Base-by-base conservation (phyloP, 2,888 invertebrate species). In the Chloroclysta siterata region DNA sequence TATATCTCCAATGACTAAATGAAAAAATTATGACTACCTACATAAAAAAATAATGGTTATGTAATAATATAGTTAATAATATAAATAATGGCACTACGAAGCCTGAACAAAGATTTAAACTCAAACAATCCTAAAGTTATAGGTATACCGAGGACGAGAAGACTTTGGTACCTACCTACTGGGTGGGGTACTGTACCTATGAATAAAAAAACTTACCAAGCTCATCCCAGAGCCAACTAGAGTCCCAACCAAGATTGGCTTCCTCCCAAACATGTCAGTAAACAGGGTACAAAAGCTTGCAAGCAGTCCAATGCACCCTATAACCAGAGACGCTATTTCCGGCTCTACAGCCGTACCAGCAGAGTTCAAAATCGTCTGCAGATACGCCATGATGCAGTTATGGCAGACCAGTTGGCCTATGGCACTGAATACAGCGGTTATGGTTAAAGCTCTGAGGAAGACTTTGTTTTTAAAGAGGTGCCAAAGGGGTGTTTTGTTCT, bases 311-410 rank as follows among this genome's bases (percentile, higher is more conserved):
- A 86, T 79, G 0, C 75, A 15, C 0, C 89, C 89, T 41, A 88
- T 76, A 0, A 80, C 61, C 0, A 82, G 80, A 0, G 87, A 88
- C 0, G 83, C 82, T 0, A 80, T 54, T 65, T 83, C 83, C 1
- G 88, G 74, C 2, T 62, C 75, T 0, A 88, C 73, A 5, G 74
- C 78, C 0, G 88, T 87, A 5, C 79, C 65, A 0, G 88, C 81
- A 0, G 82, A 83, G 41, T 78, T 79, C 57, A 88, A 72, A 14
- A 88, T 74, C 0, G 84, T 81, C 73, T 87, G 87, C 5, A 88
- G 66, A 48, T 88, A 88, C 62, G 79, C 82, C 0, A 77, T 65
- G 0, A 89, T 75, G 0, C 83, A 81, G 33, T 85, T 87, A 48
- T 77, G 85, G 0, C 88, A 85, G 0, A 77, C 71, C 0, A 84